phyloP scores from a whole-genome alignment of 2,113 vertebrate genomes.

The Platichthys flesus region DNA sequence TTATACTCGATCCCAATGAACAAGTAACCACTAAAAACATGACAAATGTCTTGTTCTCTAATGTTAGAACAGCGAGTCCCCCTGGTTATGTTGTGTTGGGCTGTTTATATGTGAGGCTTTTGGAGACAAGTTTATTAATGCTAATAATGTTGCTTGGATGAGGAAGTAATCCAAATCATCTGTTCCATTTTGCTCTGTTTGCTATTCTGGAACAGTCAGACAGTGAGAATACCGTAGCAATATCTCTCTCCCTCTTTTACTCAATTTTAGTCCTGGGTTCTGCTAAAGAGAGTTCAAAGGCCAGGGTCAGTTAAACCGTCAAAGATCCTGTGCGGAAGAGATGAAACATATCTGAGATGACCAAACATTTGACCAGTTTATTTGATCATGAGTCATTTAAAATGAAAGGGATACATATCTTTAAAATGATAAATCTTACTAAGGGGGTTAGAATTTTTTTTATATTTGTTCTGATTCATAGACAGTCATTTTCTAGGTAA shows the following conservation, averaged over 20 bases:
- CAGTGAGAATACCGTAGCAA: neutral
- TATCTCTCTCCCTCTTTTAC: constrained; percentile 1
- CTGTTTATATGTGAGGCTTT: constrained; percentile 60
- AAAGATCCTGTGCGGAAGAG: neutral
- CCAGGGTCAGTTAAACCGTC: neutral
- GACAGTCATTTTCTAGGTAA: too few relatives aligned
- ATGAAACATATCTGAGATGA: neutral
- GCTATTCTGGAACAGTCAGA: constrained; percentile 24
- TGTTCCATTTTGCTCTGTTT: constrained; percentile 36
- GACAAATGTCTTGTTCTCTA: too few relatives aligned
- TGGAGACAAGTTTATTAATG: constrained; percentile 60
- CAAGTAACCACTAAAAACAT: neutral
- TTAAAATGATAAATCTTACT: too few relatives aligned
- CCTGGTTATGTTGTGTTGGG: constrained; percentile 36
- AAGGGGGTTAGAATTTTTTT: too few relatives aligned
- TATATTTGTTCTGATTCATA: too few relatives aligned
- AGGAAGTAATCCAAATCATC: constrained; percentile 58
- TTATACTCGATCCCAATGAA: neutral
- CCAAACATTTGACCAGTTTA: neutral
- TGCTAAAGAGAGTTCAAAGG: constrained; percentile 2
- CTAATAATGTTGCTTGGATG: constrained; percentile 60
- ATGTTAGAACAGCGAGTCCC: too few relatives aligned
- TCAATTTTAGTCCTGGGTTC: neutral
- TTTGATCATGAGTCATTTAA: neutral
- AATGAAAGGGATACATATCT: too few relatives aligned